These are phyloP conservation scores for Channa striata DNA, from an alignment of 2,797 vertebrate species.

Conservation along the genomic window DNA sequence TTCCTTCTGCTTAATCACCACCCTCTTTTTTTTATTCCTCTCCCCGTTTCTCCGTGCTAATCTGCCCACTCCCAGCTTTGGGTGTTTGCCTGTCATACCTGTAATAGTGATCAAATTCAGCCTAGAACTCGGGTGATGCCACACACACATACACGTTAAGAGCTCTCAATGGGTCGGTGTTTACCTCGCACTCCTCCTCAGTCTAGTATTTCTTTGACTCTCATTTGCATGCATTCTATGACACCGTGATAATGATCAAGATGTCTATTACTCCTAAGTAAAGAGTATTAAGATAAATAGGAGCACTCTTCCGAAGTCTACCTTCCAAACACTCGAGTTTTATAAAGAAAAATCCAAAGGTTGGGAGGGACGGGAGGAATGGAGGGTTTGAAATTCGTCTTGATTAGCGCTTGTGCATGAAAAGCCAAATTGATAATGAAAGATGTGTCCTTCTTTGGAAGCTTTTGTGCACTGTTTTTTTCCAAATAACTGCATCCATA, in stretches of 20 bases:
- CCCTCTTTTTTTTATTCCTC: neutral
- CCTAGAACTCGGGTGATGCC: neutral
- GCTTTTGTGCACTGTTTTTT: too few relatives aligned
- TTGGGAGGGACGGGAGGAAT: slow-evolving; percentile 13
- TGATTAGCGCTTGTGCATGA: slow-evolving; percentile 5
- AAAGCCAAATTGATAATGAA: too few relatives aligned
- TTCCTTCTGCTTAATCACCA: slow-evolving; percentile 39
- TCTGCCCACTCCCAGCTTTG: slow-evolving; percentile 14
- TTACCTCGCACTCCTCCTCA: neutral
- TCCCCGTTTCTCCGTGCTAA: neutral
- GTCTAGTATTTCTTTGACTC: neutral
- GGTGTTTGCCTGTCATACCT: slow-evolving; percentile 39
- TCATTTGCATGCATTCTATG: neutral
- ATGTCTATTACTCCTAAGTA: slow-evolving; percentile 13
- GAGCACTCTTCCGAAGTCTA: neutral
- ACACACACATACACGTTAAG: neutral
- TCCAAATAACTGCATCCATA: too few relatives aligned
- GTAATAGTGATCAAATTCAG: slow-evolving; percentile 33
- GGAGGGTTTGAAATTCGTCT: slow-evolving; percentile 41
- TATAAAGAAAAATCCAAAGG: slow-evolving; percentile 17
- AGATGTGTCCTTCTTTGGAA: too few relatives aligned
- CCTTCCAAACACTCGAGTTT: slow-evolving; percentile 4
- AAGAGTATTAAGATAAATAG: slow-evolving; percentile 12
- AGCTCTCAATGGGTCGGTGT: slow-evolving; percentile 12
- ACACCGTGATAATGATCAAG: slow-evolving; percentile 11